Conservation (phyloP, 2,113 vertebrate genomes). For the Ctenodactylus gundi region DNA sequence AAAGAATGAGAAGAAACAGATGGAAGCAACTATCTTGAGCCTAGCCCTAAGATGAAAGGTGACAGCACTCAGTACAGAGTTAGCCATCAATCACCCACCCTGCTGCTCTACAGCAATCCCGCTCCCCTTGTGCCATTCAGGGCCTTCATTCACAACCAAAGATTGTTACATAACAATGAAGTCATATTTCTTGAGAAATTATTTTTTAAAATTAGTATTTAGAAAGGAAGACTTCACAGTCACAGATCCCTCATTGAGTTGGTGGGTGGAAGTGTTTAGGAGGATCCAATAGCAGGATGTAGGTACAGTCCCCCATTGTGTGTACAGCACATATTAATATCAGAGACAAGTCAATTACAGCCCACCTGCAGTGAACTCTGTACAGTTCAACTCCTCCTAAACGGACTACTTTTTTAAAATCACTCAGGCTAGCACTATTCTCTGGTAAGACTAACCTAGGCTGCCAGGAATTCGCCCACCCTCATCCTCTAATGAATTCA, state of each 20-base stretch:
- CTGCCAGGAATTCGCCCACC: neutral
- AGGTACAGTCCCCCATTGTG: neutral
- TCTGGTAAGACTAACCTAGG: neutral
- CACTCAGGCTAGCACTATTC: neutral
- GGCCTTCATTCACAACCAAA: neutral
- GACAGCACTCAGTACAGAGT: neutral
- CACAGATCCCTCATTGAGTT: neutral
- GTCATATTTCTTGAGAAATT: neutral
- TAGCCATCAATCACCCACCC: neutral
- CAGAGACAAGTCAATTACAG: neutral
- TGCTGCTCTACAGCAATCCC: neutral
- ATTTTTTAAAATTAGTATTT: neutral
- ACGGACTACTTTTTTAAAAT: neutral
- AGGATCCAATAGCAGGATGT: neutral
- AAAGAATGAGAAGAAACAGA: neutral
- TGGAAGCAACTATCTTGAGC: neutral
- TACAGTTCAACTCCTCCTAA: neutral
- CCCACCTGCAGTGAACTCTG: neutral
- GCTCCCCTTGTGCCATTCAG: neutral
- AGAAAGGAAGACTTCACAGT: neutral
- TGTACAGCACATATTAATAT: neutral
- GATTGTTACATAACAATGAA: neutral
- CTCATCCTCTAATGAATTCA: neutral
- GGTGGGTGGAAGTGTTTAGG: neutral
- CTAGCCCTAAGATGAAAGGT: neutral